These are phyloP conservation scores for Cordilura impudica DNA, from an alignment of 2,888 invertebrate genomes.

Conservation along the genomic window DNA sequence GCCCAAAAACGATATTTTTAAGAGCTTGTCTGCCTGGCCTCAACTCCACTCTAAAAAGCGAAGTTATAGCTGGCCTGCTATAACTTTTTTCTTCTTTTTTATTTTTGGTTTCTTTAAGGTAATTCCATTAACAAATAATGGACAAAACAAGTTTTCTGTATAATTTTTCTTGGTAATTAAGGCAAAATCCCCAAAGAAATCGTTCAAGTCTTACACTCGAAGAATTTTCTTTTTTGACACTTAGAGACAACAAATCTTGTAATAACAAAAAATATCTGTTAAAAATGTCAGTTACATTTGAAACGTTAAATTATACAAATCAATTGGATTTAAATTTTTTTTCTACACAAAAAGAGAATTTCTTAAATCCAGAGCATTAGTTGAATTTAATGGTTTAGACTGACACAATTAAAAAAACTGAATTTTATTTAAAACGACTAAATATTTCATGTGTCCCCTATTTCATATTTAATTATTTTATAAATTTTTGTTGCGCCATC, in stretches of 20 bases:
- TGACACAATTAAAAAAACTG: no score
- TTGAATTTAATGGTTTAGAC: no score
- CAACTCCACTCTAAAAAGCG: not conserved
- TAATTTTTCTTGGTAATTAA: conserved; percentile 34
- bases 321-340: no score
- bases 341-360: no score
- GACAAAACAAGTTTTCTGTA: conserved; percentile 32
- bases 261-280: no score
- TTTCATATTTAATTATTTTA: no score
- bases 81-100: not conserved
- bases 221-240: not conserved
- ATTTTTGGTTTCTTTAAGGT: conserved; percentile 6
- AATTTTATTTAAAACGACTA: no score
- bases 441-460: no score
- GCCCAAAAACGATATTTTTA: conserved; percentile 19
- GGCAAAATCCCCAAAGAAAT: conserved; percentile 30
- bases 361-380: no score
- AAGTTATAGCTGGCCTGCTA: conserved; percentile 1
- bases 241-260: not conserved
- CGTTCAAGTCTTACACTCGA: conserved; percentile 3
- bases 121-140: conserved; percentile 40
- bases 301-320: no score
- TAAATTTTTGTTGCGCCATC: no score
- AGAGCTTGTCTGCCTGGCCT: conserved; percentile 6
- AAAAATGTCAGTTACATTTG: no score